phyloP scores from a whole-genome alignment of 2,113 vertebrate genomes.

The Tachysurus fulvidraco region DNA sequence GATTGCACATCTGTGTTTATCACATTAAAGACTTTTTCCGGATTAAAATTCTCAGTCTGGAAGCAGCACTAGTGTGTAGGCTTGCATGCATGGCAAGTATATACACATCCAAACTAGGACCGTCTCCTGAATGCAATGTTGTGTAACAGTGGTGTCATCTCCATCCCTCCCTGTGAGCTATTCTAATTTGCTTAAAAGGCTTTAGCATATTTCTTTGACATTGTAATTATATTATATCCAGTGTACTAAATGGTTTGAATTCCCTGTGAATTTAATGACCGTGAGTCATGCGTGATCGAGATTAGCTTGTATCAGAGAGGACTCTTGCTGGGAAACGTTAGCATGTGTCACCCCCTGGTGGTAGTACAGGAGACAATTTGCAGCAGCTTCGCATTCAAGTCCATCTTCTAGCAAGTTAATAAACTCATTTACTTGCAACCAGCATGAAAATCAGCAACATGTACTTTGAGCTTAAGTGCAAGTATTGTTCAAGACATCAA shows the following conservation, averaged over 20 bases:
- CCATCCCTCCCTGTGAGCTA: constrained; percentile 26
- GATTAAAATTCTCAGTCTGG: constrained; percentile 27
- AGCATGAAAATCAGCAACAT: not conserved
- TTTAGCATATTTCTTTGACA: constrained; percentile 19
- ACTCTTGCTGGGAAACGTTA: not conserved
- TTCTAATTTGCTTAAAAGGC: constrained; percentile 6
- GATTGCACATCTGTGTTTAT: not conserved
- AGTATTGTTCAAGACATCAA: not conserved
- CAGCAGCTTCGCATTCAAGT: not conserved
- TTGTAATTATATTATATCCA: constrained; percentile 20
- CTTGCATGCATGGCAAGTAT: not conserved
- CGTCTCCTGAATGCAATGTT: not conserved
- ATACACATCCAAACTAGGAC: constrained; percentile 24
- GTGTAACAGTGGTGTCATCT: constrained; percentile 25
- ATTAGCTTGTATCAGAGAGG: not conserved
- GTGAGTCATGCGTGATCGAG: not conserved
- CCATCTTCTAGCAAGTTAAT: not conserved
- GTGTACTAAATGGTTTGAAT: constrained; percentile 6
- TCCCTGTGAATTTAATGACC: not conserved
- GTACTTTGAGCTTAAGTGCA: not conserved
- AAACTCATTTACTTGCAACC: not conserved
- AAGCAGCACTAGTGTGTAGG: not conserved
- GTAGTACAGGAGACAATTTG: not conserved
- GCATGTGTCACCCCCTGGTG: constrained; percentile 23
- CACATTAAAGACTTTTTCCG: constrained; percentile 16